Evolutionary conservation across 2,797 vertebrate genomes (phyloP), one percentile per base, ranked within the genome.

Genomic region (Acrossocheilus fasciatus): DNA sequence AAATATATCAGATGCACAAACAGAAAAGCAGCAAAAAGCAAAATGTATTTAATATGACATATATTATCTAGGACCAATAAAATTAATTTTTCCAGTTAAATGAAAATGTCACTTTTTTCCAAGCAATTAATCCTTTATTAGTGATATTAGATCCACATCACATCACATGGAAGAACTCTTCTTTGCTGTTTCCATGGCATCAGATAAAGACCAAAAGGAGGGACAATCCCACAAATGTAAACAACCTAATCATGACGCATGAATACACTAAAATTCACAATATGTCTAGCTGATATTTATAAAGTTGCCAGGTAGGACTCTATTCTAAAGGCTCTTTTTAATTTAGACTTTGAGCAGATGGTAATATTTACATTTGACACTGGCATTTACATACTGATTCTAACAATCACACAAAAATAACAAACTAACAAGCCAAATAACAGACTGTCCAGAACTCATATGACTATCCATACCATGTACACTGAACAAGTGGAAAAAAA

Each of bases 101-200:
- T 36, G 9, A 36, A 14, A 39, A 47, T n/a, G 12, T 12, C 10
- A 34, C 20, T 14, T 41, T 70, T 81, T 50, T 68, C 45, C 62
- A 39, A 52, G 18, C 20, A 52, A 69, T 50, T 4, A 59, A 82
- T 73, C 20, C 36, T 54, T 30, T 8, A 72, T 72, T 50, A 41
- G 50, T 62, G 52, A 64, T 45, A 26, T 64, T 20, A 73, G 41
- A 75, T 20, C 12, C 18, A 83, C 15, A 59, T 59, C 10, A 73
- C 8, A 43, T 74, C 11, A 73, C 6, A 74, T 30, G 52, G 36
- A 47, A 54, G 8, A 82, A 36, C 54, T 73, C 66, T 45, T 12
- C 54, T 50, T 18, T 64, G 41, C 14, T 50, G 54, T 75, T 83
- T n/a, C 54, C 57, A 83, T 18, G 54, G 72, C 20, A 83, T 47